Evolutionary conservation across 2,113 vertebrate genomes (phyloP).

Genomic region (Thomomys bottae): DNA sequence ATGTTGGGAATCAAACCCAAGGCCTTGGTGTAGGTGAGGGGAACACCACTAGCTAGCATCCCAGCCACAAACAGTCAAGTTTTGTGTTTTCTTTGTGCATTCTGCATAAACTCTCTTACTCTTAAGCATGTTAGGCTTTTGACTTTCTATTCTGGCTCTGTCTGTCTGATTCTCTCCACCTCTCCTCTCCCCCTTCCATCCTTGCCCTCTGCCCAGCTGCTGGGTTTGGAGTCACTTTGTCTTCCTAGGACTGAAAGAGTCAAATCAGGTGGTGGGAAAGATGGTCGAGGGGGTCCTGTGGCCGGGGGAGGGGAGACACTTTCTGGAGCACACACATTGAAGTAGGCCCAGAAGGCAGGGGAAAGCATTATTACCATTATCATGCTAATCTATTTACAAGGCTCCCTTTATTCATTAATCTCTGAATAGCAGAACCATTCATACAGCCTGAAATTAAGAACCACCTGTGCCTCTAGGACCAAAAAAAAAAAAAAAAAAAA

Average conservation of each 20-base stretch:
- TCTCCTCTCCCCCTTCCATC: neutral
- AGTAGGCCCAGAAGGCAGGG: constrained; percentile 60
- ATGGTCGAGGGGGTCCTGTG: neutral
- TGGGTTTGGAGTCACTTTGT: constrained; percentile 9
- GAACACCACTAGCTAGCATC: no score
- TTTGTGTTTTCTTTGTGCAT: neutral
- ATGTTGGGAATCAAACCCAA: neutral
- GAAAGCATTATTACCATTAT: constrained; percentile 37
- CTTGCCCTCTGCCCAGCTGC: neutral
- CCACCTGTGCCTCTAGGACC: constrained; percentile 60
- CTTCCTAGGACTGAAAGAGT: neutral
- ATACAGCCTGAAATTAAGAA: constrained; percentile 27
- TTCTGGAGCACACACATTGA: neutral
- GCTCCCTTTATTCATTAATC: constrained; percentile 44
- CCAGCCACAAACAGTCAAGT: neutral
- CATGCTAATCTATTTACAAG: constrained; percentile 59
- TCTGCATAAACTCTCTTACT: neutral
- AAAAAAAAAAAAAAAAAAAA: constrained; percentile 32
- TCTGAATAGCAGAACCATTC: constrained; percentile 39
- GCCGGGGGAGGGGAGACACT: neutral
- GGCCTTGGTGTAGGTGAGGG: neutral
- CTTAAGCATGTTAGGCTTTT: neutral
- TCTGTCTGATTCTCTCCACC: neutral
- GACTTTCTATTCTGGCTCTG: neutral
- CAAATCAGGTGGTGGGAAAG: constrained; percentile 48